Evolutionary conservation across 2,888 invertebrate species (phyloP).

Genomic region (Sericinus montela): DNA sequence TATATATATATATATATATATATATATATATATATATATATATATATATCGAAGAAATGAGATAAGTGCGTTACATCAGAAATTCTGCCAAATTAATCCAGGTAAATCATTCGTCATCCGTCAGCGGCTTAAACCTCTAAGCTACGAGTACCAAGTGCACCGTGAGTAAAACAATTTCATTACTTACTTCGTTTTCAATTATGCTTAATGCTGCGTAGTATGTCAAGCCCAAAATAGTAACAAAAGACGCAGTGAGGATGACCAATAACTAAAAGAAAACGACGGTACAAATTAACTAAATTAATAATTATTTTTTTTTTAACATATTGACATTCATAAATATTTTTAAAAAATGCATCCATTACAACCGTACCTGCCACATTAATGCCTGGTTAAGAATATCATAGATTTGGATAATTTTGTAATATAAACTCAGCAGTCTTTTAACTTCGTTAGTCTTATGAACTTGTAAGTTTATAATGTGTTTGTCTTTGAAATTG

Average conservation of each 20-base stretch:
- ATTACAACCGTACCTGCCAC: conserved; percentile 27
- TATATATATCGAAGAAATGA: no score
- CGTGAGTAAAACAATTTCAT: no score
- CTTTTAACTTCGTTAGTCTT: conserved; percentile 17
- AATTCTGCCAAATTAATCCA: no score
- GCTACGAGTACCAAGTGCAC: no score
- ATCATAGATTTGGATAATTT: conserved; percentile 24
- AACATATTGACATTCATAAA: no score
- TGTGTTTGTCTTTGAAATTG: conserved; percentile 1
- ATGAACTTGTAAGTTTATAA: neutral
- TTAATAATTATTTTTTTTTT: no score
- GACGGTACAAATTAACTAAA: no score
- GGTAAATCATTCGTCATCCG: no score
- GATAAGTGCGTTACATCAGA: no score
- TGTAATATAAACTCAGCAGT: conserved; percentile 23
- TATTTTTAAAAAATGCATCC: neutral
- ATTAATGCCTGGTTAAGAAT: conserved; percentile 24
- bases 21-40: no score
- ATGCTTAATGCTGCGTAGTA: conserved; percentile 37
- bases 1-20: no score
- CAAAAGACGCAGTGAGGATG: conserved; percentile 41
- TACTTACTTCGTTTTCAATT: conserved; percentile 37
- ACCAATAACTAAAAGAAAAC: conserved; percentile 44
- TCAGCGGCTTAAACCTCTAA: no score
- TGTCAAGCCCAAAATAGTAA: conserved; percentile 35